These are phyloP conservation scores for Gerris lacustris DNA, from an alignment of 2,888 invertebrate species.

Conservation along the genomic window DNA sequence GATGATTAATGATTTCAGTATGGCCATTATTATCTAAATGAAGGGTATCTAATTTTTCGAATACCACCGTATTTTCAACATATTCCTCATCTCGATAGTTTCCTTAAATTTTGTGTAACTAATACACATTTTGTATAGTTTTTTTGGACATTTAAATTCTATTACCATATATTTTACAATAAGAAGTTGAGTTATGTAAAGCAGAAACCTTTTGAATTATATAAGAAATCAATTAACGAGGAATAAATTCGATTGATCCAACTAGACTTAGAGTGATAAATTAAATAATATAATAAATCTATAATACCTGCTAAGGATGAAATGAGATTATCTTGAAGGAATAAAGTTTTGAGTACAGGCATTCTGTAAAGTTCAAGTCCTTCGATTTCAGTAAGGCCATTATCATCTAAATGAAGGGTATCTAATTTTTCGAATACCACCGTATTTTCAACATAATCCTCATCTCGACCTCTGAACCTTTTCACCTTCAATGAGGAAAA, in stretches of 20 bases:
- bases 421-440: conserved; percentile 19
- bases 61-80: conserved; percentile 3
- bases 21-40: conserved; percentile 22
- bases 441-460: neutral
- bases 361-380: conserved; percentile 21
- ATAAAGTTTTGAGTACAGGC: conserved; percentile 21
- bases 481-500: neutral
- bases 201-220: too few species aligned
- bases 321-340: conserved; percentile 23
- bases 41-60: conserved; percentile 20
- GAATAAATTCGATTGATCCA: too few species aligned
- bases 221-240: too few species aligned
- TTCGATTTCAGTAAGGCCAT: conserved; percentile 18
- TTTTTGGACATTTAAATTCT: too few species aligned
- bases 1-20: conserved; percentile 14
- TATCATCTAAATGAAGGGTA: conserved; percentile 20
- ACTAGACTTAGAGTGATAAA: too few species aligned
- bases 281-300: too few species aligned
- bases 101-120: too few species aligned
- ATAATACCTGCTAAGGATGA: neutral
- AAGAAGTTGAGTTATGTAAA: too few species aligned
- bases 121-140: too few species aligned
- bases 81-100: neutral
- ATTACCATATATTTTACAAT: too few species aligned
- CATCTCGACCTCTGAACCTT: neutral